A percentile compares a stretch with the other conserved stretches of the same genome.
Evolutionary conservation across 2,888 invertebrate genomes (phyloP).

Genomic region (Nipponacmea schrenckii): DNA sequence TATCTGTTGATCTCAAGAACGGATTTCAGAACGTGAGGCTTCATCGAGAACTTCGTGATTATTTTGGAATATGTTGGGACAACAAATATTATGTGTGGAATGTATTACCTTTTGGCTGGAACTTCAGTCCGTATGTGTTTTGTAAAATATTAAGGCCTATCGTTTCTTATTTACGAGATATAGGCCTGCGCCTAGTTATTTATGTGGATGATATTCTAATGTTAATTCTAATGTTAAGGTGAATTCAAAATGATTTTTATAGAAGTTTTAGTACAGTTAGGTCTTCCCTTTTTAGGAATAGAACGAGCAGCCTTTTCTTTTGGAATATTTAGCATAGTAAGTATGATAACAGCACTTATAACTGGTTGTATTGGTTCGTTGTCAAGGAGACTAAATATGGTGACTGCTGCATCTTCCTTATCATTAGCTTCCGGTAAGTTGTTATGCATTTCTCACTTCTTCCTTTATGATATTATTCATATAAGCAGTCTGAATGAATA

Average conservation of each 20-base stretch:
- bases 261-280: too few species aligned
- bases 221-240: too few species aligned
- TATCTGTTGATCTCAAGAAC: constrained; percentile 1
- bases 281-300: not conserved
- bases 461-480: too few species aligned
- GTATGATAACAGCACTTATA: constrained; percentile 3
- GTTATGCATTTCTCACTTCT: too few species aligned
- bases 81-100: not conserved
- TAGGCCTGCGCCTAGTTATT: not conserved
- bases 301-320: constrained; percentile 13
- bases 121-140: not conserved
- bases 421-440: constrained; percentile 40
- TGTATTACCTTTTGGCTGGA: not conserved
- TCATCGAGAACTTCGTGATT: not conserved
- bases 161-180: not conserved
- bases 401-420: constrained; percentile 33
- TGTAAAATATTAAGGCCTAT: constrained; percentile 1
- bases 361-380: constrained; percentile 13
- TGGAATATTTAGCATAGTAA: constrained; percentile 10
- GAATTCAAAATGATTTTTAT: too few species aligned
- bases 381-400: constrained; percentile 3
- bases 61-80: not conserved
- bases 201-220: not conserved
- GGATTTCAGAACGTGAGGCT: not conserved
- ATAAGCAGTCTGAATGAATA: too few species aligned